Conservation (phyloP, 2,797 vertebrate genomes). For the Epinephelus malabaricus region DNA sequence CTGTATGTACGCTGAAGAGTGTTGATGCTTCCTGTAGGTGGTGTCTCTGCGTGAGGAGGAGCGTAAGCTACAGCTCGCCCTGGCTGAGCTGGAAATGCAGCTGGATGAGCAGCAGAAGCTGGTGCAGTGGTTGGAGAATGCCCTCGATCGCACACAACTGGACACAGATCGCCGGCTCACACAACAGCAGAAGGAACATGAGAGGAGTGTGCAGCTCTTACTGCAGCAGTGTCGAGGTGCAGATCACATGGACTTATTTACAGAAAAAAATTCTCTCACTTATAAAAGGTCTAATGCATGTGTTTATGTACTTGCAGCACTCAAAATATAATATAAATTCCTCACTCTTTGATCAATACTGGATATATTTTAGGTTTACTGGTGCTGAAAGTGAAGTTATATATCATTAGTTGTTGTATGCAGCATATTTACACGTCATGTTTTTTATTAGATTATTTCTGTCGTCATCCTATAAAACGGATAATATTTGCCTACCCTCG, state of each 20-base stretch:
- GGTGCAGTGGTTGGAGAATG: slow-evolving; percentile 93
- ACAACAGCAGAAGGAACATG: slow-evolving; percentile 95
- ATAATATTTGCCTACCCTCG: not conserved
- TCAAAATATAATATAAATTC: not conserved
- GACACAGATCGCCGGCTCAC: slow-evolving; percentile 96
- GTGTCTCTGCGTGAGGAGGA: slow-evolving; percentile 97
- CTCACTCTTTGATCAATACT: not conserved
- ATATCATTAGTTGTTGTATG: not conserved
- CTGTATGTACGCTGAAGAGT: not conserved
- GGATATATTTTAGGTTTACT: not conserved
- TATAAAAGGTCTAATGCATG: not conserved
- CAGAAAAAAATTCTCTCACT: not conserved
- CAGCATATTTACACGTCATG: not conserved
- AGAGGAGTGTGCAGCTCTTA: slow-evolving; percentile 92
- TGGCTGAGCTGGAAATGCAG: slow-evolving; percentile 96
- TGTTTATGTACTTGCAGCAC: not conserved
- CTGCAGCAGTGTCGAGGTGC: slow-evolving; percentile 95
- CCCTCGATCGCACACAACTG: slow-evolving; percentile 92
- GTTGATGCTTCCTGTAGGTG: slow-evolving; percentile 84
- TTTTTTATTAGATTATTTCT: not conserved
- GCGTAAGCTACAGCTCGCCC: slow-evolving; percentile 92
- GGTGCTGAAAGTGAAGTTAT: not conserved
- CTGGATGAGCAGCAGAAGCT: slow-evolving; percentile 94
- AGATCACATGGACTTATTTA: not conserved
- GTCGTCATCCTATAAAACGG: not conserved